Conservation (phyloP, 2,797 vertebrate genomes). For the Sarcophilus harrisii region DNA sequence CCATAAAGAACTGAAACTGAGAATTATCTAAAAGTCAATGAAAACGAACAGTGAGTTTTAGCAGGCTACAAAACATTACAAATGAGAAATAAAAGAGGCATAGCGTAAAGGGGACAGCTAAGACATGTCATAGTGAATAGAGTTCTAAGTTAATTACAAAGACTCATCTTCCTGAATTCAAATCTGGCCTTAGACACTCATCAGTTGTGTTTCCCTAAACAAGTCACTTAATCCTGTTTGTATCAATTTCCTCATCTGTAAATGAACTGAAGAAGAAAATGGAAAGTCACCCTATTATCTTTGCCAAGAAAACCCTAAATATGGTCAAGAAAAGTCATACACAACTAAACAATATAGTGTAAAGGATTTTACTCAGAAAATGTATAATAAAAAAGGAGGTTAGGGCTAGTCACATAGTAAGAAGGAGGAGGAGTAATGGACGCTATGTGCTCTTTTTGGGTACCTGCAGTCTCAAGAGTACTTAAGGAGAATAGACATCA, state of each 20-base stretch:
- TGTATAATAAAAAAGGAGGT: background rate
- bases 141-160: background rate
- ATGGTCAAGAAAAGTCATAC: background rate
- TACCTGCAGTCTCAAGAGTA: background rate
- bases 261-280: background rate
- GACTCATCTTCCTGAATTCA: background rate
- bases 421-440: background rate
- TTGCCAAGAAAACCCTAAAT: background rate
- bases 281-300: background rate
- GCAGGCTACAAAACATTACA: background rate
- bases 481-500: background rate
- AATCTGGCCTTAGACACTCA: background rate
- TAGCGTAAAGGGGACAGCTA: background rate
- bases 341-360: background rate
- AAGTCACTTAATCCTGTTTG: background rate
- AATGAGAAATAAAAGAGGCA: background rate
- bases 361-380: background rate
- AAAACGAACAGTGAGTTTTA: background rate
- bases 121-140: too few species aligned
- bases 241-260: background rate
- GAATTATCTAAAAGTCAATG: background rate
- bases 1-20: background rate
- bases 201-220: background rate
- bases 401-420: background rate
- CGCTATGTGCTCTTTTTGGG: background rate